These are phyloP conservation scores for Ophiodon elongatus DNA, from an alignment of 2,113 vertebrate genomes.

Conservation along the genomic window DNA sequence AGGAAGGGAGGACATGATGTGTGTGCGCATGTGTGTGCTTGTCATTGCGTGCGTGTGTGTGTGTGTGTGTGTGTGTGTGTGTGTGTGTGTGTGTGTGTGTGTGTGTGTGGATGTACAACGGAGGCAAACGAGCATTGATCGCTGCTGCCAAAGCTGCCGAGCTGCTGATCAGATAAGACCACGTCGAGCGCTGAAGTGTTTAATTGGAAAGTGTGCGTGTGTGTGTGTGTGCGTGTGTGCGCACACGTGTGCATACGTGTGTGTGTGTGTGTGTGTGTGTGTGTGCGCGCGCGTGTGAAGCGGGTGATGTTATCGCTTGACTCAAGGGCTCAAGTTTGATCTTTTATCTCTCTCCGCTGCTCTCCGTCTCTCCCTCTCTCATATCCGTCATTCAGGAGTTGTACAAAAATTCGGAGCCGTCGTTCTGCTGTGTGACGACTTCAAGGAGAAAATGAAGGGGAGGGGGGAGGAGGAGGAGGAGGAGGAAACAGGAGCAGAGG, in stretches of 20 bases:
- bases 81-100: slow-evolving; percentile 10
- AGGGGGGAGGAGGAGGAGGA: not conserved
- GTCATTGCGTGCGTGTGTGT: not conserved
- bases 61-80: slow-evolving; percentile 11
- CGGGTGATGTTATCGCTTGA: slow-evolving; percentile 69
- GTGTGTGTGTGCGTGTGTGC: slow-evolving; percentile 33
- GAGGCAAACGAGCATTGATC: slow-evolving; percentile 55
- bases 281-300: slow-evolving; percentile 27
- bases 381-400: slow-evolving; percentile 28
- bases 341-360: slow-evolving; percentile 42
- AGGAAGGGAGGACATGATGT: not conserved
- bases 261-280: slow-evolving; percentile 25
- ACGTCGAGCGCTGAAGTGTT: slow-evolving; percentile 58
- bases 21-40: not conserved
- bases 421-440: slow-evolving; percentile 44
- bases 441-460: slow-evolving; percentile 51
- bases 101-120: slow-evolving; percentile 1
- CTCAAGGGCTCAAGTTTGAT: slow-evolving; percentile 64
- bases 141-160: slow-evolving; percentile 49
- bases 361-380: slow-evolving; percentile 2
- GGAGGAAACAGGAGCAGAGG: not conserved
- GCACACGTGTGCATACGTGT: slow-evolving; percentile 20
- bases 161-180: slow-evolving; percentile 71
- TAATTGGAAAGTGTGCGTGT: slow-evolving; percentile 66
- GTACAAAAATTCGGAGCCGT: slow-evolving; percentile 26